Evolutionary conservation across 2,888 invertebrate species (phyloP), one percentile per base, ranked within the genome.

Genomic region (Eutolmus rufibarbis): DNA sequence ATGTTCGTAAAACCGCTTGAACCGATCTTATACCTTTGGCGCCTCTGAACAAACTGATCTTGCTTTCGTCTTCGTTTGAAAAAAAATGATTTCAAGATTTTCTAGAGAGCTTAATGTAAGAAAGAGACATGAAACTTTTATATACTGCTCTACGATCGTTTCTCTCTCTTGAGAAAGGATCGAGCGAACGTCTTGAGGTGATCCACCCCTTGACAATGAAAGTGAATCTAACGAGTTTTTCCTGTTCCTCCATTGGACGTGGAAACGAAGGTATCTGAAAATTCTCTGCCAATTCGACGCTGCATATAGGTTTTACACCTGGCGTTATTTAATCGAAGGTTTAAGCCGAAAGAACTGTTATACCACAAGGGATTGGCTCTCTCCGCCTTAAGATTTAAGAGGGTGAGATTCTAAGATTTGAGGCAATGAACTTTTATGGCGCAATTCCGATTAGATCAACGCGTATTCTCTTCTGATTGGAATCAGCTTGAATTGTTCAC

Each of bases 211-310:
- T 84, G 84, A 34, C 51, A 84, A 66, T n/a, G 57, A 57, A 34
- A 66, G 84, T 84, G 40, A 84, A 84, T 34, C 57, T 43, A 84
- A 84, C 84, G 84, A 84, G 84, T 84, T 84, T 84, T 84, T 66
- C 84, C 84, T 84, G 84, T 84, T 84, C 74, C 56, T 84, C 74
- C 3, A 84, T 84, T 84, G 84, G 84, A 84, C 66, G 28, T 74
- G n/a, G 0, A 28, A 28, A 79, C 7, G 34, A 34, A 43, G 43
- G 7, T 31, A 28, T 79, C 43, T 37, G 14, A 23, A 84, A 66
- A 40, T 84, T 84, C 28, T 23, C 31, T 57, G 14, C 40, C 34
- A 66, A 37, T 37, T 34, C 34, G 37, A 14, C 40, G 28, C 8
- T 57, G 19, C 57, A n/a, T n/a, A 51, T 28, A 28, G 8, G 1